phyloP scores from a whole-genome alignment of 2,797 vertebrate species.

The Chelonia mydas region DNA sequence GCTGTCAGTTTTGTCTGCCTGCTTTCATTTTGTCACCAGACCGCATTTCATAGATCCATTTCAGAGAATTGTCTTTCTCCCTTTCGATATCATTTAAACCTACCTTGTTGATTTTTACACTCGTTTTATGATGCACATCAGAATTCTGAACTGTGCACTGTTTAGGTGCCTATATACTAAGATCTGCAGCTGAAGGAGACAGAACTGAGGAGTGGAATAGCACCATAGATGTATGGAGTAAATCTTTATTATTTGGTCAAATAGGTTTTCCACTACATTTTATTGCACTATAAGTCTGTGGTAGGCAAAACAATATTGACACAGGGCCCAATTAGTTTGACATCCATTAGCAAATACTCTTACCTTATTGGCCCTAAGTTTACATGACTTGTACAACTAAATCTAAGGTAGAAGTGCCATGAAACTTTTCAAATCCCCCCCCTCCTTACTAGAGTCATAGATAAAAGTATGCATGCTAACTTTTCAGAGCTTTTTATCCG shows the following conservation, averaged over 20 bases:
- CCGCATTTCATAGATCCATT: neutral
- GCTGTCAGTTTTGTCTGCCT: neutral
- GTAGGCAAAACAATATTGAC: neutral
- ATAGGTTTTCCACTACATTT: neutral
- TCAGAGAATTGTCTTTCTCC: slow-evolving; percentile 13
- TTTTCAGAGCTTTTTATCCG: slow-evolving; percentile 72
- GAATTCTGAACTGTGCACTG: slow-evolving; percentile 53
- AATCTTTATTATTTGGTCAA: slow-evolving; percentile 23
- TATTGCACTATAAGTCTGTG: slow-evolving; percentile 24
- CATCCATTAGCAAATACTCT: neutral
- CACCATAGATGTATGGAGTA: neutral
- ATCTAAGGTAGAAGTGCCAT: slow-evolving; percentile 13
- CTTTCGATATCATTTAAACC: slow-evolving; percentile 30
- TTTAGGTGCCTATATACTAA: slow-evolving; percentile 19
- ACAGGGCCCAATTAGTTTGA: neutral
- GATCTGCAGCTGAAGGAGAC: slow-evolving; percentile 14
- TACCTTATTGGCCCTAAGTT: slow-evolving; percentile 16
- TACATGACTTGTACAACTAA: slow-evolving; percentile 40
- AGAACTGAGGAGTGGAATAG: neutral
- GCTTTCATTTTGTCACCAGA: neutral
- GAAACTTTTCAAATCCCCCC: slow-evolving; percentile 54
- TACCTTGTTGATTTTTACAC: slow-evolving; percentile 35
- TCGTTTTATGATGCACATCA: slow-evolving; percentile 33
- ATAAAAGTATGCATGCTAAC: slow-evolving; percentile 60
- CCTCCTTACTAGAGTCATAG: slow-evolving; percentile 15